phyloP scores from a whole-genome alignment of 2,113 vertebrate species.

The Nibea albiflora region DNA sequence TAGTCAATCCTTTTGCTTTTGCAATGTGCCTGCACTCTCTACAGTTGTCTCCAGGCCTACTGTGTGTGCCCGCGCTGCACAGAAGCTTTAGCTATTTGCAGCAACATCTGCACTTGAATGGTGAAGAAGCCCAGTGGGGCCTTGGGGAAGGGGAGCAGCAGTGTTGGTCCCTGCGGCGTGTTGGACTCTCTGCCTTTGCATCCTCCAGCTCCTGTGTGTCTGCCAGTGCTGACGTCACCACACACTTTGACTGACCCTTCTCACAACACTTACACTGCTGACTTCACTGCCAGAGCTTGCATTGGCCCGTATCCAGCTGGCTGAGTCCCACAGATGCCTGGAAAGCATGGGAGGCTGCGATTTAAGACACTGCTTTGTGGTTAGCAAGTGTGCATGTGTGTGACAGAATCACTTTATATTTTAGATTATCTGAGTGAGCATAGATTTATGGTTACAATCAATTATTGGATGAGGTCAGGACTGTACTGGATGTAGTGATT shows the following conservation, averaged over 20 bases:
- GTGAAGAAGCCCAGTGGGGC: neutral
- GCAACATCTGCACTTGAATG: neutral
- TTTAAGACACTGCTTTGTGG: no score
- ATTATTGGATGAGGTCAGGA: no score
- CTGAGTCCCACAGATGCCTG: conserved; percentile 32
- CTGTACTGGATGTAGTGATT: no score
- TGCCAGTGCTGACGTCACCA: conserved; percentile 64
- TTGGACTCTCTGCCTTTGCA: conserved; percentile 15
- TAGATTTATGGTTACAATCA: no score
- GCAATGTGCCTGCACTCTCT: no score
- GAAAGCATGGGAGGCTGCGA: conserved; percentile 8
- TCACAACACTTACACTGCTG: conserved; percentile 52
- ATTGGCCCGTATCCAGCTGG: conserved; percentile 76
- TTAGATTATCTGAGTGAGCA: no score
- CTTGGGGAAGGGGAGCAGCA: neutral
- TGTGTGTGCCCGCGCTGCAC: no score
- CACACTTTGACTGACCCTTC: conserved; percentile 75
- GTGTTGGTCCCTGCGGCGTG: neutral
- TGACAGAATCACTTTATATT: no score
- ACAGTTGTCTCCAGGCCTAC: no score
- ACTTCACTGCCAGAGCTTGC: conserved; percentile 69
- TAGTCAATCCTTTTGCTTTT: no score
- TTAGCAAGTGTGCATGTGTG: no score
- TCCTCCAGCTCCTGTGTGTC: conserved; percentile 32
- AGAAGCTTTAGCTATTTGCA: neutral